Percentiles rank a stretch among this genome's conserved stretches.
These are phyloP conservation scores for Pristionchus fissidentatus DNA, from an alignment of 2,888 invertebrate species.

Conservation along the genomic window DNA sequence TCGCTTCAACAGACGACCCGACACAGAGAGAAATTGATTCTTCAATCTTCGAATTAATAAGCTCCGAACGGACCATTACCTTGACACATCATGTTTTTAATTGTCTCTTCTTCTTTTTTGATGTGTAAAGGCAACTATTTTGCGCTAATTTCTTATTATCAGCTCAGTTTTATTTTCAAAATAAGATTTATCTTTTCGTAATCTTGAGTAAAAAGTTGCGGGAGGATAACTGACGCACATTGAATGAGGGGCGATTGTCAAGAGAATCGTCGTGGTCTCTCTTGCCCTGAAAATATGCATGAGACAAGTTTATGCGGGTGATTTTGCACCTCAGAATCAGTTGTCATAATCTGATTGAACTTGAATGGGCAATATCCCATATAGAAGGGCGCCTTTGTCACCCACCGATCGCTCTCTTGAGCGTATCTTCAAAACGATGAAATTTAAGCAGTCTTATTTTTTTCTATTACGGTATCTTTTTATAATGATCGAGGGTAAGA, in stretches of 20 bases:
- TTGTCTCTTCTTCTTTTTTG: too few relatives aligned
- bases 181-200: too few relatives aligned
- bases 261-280: not conserved
- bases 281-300: too few relatives aligned
- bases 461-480: too few relatives aligned
- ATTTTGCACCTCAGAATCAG: not conserved
- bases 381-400: not conserved
- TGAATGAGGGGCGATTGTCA: not conserved
- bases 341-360: not conserved
- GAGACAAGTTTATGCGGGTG: too few relatives aligned
- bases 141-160: too few relatives aligned
- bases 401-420: not conserved
- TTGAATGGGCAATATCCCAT: not conserved
- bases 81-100: too few relatives aligned
- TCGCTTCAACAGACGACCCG: not conserved
- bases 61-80: slow-evolving; percentile 10
- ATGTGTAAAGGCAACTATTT: not conserved
- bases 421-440: slow-evolving; percentile 8
- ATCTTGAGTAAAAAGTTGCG: too few relatives aligned
- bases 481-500: too few relatives aligned
- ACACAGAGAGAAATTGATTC: slow-evolving; percentile 8
- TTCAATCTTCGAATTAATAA: not conserved
- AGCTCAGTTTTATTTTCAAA: too few relatives aligned
- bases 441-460: not conserved
- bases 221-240: not conserved